phyloP scores from a whole-genome alignment of 2,797 vertebrate species.

The Coccyzus lansbergi region DNA sequence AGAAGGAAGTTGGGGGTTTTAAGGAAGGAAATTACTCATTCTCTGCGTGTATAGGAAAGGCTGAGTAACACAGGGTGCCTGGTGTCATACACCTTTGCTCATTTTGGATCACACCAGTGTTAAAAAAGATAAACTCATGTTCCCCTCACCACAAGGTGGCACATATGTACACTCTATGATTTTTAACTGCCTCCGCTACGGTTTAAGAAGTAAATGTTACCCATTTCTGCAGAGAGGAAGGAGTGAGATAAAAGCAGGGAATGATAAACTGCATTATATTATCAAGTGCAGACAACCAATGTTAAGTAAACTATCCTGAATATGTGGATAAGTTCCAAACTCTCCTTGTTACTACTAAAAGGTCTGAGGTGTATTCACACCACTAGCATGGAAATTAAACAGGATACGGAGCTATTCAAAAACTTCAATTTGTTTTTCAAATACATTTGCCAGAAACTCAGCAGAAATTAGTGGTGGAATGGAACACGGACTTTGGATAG shows the following conservation, averaged over 20 bases:
- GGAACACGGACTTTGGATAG: not conserved
- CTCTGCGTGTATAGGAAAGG: not conserved
- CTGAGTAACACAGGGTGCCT: not conserved
- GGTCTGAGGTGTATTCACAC: not conserved
- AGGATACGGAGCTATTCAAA: not conserved
- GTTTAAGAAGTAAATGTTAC: not conserved
- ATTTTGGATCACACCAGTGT: not conserved
- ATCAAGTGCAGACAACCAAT: not conserved
- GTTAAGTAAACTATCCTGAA: not conserved
- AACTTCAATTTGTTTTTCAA: not conserved
- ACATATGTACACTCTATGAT: not conserved
- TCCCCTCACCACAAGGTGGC: constrained; percentile 46
- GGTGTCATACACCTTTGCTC: not conserved
- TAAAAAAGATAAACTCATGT: not conserved
- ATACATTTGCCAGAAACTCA: not conserved
- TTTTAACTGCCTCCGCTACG: not conserved
- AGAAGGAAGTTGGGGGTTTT: not conserved
- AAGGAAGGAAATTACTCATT: not conserved
- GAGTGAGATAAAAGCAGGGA: not conserved
- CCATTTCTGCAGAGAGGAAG: not conserved
- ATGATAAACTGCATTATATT: not conserved
- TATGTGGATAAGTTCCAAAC: not conserved
- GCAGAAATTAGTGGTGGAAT: not conserved
- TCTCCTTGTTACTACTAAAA: not conserved
- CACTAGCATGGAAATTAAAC: not conserved